Conservation (phyloP, 2,888 invertebrate genomes). For the Biston stratarius region DNA sequence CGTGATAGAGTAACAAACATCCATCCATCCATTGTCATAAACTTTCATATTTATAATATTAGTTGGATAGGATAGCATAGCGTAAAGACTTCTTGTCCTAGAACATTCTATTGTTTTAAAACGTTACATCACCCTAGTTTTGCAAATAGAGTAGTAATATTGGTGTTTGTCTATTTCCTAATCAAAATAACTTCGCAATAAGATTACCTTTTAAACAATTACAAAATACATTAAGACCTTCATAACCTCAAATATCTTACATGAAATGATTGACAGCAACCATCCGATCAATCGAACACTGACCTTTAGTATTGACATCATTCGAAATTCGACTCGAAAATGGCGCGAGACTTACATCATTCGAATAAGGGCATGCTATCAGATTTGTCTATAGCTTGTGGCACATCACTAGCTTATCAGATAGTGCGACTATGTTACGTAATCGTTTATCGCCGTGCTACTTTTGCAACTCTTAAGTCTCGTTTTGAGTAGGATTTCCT, state of each 20-base stretch:
- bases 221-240: constrained; percentile 9
- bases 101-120: background rate
- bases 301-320: constrained; percentile 44
- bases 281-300: constrained; percentile 36
- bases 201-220: background rate
- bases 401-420: constrained; percentile 56
- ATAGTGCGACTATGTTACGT: constrained; percentile 33
- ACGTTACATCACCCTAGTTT: too few relatives aligned
- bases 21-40: too few relatives aligned
- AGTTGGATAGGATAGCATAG: too few relatives aligned
- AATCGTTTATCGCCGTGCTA: constrained; percentile 42
- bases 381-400: constrained; percentile 39
- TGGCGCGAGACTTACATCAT: constrained; percentile 36
- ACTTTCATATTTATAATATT: too few relatives aligned
- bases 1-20: too few relatives aligned
- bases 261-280: constrained; percentile 44
- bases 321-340: constrained; percentile 41
- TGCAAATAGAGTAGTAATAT: background rate
- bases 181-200: constrained; percentile 2
- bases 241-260: constrained; percentile 32
- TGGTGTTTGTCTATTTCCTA: background rate
- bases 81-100: too few relatives aligned
- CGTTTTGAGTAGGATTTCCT: constrained; percentile 53
- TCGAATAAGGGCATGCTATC: constrained; percentile 34
- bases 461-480: constrained; percentile 50